Base-by-base conservation (phyloP, 2,113 vertebrate species). In the Antechinus flavipes region DNA sequence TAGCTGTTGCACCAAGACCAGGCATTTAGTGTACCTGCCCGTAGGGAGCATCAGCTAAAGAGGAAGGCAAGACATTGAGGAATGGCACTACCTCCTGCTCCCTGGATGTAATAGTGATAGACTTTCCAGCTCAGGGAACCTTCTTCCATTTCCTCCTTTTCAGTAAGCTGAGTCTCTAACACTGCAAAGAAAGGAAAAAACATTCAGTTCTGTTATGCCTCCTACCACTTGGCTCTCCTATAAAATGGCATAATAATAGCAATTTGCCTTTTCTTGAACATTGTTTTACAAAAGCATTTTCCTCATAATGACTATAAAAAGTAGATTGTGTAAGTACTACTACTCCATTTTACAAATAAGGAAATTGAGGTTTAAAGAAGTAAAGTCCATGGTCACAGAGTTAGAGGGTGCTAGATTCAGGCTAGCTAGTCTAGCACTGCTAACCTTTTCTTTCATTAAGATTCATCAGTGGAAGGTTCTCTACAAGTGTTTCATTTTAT, bases 21-120 rank as follows among this genome's bases (percentile, higher is more conserved):
- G 89, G 9, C 6, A 16, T 25, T 49, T 11, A 90, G 24, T 90
- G 24, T 90, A 2, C 26, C 89, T 50, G 3, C 25, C 25, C 24
- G 50, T 49, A 50, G 47, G 9, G 12, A 50, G 49, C 4, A 91
- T n/a, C 16, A 24, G 50, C 49, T 0, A 14, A 56, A 46, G 24
- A 68, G 2, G 22, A 92, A 35, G 1, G 49, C 30, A 9, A 14
- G 68, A 47, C 42, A 35, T 14, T 46, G n/a, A 84, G 52, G 35
- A 8, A 16, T n/a, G n/a, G 53, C 22, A 27, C 53, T 94, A 96
- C 96, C 97, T 97, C 97, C 97, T 0, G 55, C 56, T 6, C 91
- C 96, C 96, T 54, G 93, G 61, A 97, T 95, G n/a, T 96, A 97
- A 11, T 22, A 2, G n/a, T 96, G 96, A 23, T 96, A 96, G 61